Evolutionary conservation across 2,888 invertebrate species (phyloP).

Genomic region (Phlogophora meticulosa): DNA sequence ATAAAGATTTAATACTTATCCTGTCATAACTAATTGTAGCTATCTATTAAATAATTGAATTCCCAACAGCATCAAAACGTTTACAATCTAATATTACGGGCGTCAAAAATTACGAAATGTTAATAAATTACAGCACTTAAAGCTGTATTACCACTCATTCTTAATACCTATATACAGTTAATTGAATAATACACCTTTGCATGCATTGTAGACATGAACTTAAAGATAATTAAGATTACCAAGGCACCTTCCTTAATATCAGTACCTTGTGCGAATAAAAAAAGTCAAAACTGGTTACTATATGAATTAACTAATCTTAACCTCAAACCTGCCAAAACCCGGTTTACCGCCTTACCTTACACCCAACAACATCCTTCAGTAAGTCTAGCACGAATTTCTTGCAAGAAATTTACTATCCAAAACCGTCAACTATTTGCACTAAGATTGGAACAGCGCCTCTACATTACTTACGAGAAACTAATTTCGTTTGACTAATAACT

Average conservation of each 20-base stretch:
- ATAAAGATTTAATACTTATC: background rate
- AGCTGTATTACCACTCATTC: background rate
- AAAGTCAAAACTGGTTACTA: no score
- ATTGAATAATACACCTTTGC: background rate
- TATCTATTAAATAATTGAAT: background rate
- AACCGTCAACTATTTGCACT: no score
- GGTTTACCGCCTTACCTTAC: no score
- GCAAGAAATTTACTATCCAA: no score
- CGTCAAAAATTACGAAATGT: background rate
- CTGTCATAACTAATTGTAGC: conserved; percentile 2
- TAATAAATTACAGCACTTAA: background rate
- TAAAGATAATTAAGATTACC: conserved; percentile 2
- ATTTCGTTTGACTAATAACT: no score
- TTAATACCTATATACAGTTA: background rate
- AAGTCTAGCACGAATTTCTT: no score
- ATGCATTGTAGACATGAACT: no score
- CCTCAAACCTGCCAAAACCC: background rate
- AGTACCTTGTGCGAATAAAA: background rate
- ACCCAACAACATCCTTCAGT: no score
- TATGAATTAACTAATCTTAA: background rate
- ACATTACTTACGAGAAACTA: no score
- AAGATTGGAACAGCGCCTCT: no score
- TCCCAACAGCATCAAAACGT: background rate
- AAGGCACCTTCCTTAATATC: background rate
- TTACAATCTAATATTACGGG: background rate